Base-by-base conservation (phyloP, 2,113 vertebrate genomes). In the Tragelaphus imberbis region DNA sequence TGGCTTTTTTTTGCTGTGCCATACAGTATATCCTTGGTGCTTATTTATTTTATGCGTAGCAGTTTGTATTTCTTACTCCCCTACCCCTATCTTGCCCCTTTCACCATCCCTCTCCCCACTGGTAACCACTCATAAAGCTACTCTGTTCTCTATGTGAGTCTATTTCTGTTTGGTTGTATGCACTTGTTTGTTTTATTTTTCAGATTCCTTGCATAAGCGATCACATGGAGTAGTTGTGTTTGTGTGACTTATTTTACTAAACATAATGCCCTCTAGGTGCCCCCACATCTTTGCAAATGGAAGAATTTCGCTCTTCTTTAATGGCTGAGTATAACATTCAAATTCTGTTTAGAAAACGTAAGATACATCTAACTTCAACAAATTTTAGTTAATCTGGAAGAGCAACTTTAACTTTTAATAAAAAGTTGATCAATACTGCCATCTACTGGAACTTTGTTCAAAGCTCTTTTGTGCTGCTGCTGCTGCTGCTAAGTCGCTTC, bases 401-500 rank as follows among this genome's bases (percentile, higher is more conserved):
- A 53, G 16, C 0, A 61, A 49, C 5, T 8, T 47, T 1, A 2
- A 49, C 56, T 93, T 84, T 77, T 25, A 94, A 14, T 51, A 27
- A 47, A 98, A 7, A 88, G 90, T 98, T 98, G 97, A 75, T 36
- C 93, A 97, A 98, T 91, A 98, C 98, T 96, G 98, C 99, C 99
- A 98, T 93, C 99, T 98, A 95, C 91, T 63, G 99, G 99, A 97
- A 65, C 51, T 12, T 58, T 80, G n/a, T 40, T 84, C 40, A 91
- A 88, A 89, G 47, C 3, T 53, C 55, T 28, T 47, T 44, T 36
- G 56, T 95, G 56, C 14, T 63, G 28, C 28, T 30, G 3, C 55
- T 56, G 56, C 58, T 59, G 6, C 13, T 15, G 61, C 61, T 30
- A 63, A 63, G 61, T 30, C 6, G 1, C 59, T 14, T 28, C 59